Evolutionary conservation across 2,888 invertebrate species (phyloP).

Genomic region (Lochmaea crataegi): DNA sequence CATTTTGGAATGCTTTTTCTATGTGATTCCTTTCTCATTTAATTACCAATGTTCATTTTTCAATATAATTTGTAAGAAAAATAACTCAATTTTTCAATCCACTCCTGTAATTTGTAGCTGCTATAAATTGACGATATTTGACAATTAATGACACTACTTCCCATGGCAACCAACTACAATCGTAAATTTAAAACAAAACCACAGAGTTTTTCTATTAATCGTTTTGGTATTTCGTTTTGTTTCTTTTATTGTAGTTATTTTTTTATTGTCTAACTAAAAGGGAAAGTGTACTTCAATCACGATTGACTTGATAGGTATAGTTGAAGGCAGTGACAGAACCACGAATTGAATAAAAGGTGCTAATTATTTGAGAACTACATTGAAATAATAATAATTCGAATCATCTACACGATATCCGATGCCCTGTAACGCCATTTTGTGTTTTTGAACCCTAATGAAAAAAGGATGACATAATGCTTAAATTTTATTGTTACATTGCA

Average conservation of each 20-base stretch:
- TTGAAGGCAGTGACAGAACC: background rate
- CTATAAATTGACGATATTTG: background rate
- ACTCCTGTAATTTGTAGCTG: background rate
- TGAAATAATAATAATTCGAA: too few relatives aligned
- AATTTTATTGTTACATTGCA: too few relatives aligned
- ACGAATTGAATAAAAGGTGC: background rate
- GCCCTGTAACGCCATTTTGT: too few relatives aligned
- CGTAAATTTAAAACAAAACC: conserved; percentile 25
- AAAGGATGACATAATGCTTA: too few relatives aligned
- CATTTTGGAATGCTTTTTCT: too few relatives aligned
- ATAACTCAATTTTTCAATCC: background rate
- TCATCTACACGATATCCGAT: too few relatives aligned
- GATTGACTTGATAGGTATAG: background rate
- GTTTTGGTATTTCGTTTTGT: conserved; percentile 13
- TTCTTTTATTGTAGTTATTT: conserved; percentile 28
- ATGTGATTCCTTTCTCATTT: too few relatives aligned
- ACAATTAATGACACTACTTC: conserved; percentile 22
- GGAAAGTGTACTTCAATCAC: conserved; percentile 24
- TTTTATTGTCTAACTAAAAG: conserved; percentile 25
- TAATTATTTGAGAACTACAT: too few relatives aligned
- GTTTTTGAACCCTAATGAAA: too few relatives aligned
- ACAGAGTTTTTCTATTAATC: conserved; percentile 16
- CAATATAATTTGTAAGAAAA: too few relatives aligned
- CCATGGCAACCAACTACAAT: conserved; percentile 19
- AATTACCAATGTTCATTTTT: too few relatives aligned